These are phyloP conservation scores for Apis cerana DNA, from an alignment of 1,140 invertebrate species.

Conservation along the genomic window DNA sequence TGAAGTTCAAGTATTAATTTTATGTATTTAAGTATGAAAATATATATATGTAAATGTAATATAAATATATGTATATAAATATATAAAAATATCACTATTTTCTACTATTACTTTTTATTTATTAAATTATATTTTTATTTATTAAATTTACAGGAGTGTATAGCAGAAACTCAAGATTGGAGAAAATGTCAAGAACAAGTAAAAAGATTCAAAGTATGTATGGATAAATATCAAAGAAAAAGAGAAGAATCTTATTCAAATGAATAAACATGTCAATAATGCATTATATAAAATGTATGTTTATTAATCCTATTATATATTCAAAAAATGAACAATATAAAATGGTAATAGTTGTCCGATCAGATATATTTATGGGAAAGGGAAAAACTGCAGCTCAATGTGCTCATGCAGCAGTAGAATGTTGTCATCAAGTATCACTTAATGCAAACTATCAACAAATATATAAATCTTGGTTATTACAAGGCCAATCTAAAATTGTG, in stretches of 20 bases:
- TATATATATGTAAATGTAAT: background rate
- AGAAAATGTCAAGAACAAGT: slow-evolving; percentile 93
- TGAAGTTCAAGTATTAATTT: slow-evolving; percentile 86
- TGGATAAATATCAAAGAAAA: slow-evolving; percentile 82
- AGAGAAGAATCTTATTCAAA: slow-evolving; percentile 56
- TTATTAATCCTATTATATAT: slow-evolving; percentile 52
- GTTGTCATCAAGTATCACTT: slow-evolving; percentile 79
- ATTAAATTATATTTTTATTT: too few species aligned
- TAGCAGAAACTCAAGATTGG: slow-evolving; percentile 94
- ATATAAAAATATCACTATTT: background rate
- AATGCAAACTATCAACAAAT: slow-evolving; percentile 76
- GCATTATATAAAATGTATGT: slow-evolving; percentile 56
- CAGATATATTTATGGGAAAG: slow-evolving; percentile 90
- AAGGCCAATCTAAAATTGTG: slow-evolving; percentile 90
- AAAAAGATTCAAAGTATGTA: slow-evolving; percentile 89
- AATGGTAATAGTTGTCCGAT: slow-evolving; percentile 89
- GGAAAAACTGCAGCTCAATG: slow-evolving; percentile 93
- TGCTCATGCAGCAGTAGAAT: slow-evolving; percentile 88
- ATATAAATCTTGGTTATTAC: slow-evolving; percentile 84
- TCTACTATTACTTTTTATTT: background rate
- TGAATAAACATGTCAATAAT: slow-evolving; percentile 55
- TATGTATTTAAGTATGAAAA: background rate
- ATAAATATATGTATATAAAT: background rate
- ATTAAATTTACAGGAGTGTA: slow-evolving; percentile 89
- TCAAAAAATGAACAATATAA: slow-evolving; percentile 78